These are phyloP conservation scores for Ichneumoninae sp. DNA, from an alignment of 2,888 invertebrate species.

Conservation along the genomic window DNA sequence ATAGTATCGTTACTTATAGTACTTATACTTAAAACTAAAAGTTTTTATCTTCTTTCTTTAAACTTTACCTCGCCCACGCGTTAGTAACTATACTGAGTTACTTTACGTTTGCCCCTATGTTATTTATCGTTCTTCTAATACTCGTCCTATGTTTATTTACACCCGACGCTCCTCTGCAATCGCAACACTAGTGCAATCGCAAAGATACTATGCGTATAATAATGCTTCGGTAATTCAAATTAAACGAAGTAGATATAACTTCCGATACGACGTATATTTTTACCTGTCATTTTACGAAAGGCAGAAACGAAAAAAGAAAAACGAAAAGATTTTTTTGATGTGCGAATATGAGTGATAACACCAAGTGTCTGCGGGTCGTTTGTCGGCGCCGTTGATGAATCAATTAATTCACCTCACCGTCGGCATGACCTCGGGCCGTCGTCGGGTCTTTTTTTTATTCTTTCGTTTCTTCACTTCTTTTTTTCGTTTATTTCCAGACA, in stretches of 20 bases:
- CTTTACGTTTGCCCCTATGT: constrained; percentile 30
- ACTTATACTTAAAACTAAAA: constrained; percentile 46
- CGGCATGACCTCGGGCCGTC: background rate
- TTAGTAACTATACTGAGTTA: constrained; percentile 44
- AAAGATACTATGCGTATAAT: constrained; percentile 10
- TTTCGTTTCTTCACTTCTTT: constrained; percentile 8
- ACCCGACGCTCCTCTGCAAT: background rate
- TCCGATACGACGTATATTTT: background rate
- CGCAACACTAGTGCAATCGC: constrained; percentile 24
- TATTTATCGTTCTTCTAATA: constrained; percentile 34
- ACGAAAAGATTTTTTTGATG: background rate
- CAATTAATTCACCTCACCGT: constrained; percentile 2
- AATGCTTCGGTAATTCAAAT: background rate
- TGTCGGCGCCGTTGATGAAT: constrained; percentile 21
- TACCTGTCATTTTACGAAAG: constrained; percentile 8
- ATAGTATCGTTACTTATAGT: constrained; percentile 55
- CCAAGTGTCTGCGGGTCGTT: constrained; percentile 22
- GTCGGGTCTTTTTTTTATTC: background rate
- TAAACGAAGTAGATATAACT: background rate
- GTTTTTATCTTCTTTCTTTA: constrained; percentile 10
- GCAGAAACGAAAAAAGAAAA: background rate
- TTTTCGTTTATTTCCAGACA: constrained; percentile 10
- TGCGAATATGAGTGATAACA: constrained; percentile 18
- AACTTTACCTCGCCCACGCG: constrained; percentile 28
- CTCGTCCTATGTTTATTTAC: constrained; percentile 53